Base-by-base conservation (phyloP, 2,113 vertebrate genomes). In the Sinocyclocheilus rhinocerous region DNA sequence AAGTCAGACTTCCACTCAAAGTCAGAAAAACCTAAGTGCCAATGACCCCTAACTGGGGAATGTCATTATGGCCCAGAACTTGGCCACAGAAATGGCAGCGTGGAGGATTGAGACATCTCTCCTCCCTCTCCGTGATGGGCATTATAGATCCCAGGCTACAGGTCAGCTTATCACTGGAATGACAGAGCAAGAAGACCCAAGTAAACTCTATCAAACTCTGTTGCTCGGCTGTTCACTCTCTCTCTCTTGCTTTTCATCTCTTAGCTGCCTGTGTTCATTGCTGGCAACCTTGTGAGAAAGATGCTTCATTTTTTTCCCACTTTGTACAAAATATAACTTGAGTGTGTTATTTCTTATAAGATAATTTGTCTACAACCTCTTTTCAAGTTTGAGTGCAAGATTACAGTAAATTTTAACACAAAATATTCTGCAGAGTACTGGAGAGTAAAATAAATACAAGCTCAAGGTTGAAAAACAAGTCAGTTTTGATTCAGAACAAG, bases 91-190 rank as follows among this genome's bases (percentile, higher is more conserved):
- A 91, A 90, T 57, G 76, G 24, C 16, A 6, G 75, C 33, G 15
- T 61, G 33, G 70, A 81, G 79, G 63, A 83, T 65, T 87, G 42
- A 83, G 48, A 69, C 33, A 52, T 42, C 69, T 85, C 78, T 81
- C 81, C 83, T 87, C 39, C 67, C 84, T 89, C 65, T 80, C 76
- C 84, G 85, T 86, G 85, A 87, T 69, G 78, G 65, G 69, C 81
- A 81, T 90, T 91, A 90, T 86, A 78, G 89, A 90, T 90, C 0
- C 61, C 39, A 61, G 76, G 83, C 73, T 48, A 90, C 93, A 94
- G 91, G 92, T 92, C 89, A 92, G 69, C 72, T 75, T 86, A 86
- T 84, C 85, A 73, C 33, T 48, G 45, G 65, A 88, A 75, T 76
- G 86, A 89, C 55, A 87, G 88, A 76, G 69, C 83, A 81, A 84